Percentiles rank a stretch among this genome's conserved stretches.
These are phyloP conservation scores for Acromyrmex echinatior DNA, from an alignment of 1,140 invertebrate genomes.

Conservation along the genomic window DNA sequence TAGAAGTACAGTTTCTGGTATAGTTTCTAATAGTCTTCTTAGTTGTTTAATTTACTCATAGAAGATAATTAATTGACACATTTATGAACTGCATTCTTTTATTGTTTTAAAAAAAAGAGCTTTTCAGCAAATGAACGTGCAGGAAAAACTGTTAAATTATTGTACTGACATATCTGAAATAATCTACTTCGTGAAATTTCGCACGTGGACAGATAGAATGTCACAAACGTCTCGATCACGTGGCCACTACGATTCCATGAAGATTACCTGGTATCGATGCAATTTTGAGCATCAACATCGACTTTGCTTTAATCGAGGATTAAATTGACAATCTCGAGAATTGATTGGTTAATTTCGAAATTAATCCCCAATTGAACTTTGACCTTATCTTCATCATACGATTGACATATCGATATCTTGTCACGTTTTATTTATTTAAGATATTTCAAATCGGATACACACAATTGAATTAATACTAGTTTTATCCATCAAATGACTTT, in stretches of 20 bases:
- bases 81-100: not conserved
- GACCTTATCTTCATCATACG: constrained; percentile 1
- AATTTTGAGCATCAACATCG: constrained; percentile 44
- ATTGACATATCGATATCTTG: constrained; percentile 1
- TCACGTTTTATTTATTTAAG: constrained; percentile 27
- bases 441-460: not conserved
- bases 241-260: not conserved
- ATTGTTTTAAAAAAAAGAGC: not conserved
- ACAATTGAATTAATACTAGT: not conserved
- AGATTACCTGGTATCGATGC: constrained; percentile 15
- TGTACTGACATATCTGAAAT: not conserved
- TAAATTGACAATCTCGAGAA: not conserved
- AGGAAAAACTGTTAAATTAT: not conserved
- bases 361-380: constrained; percentile 54
- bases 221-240: constrained; percentile 31
- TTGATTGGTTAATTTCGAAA: constrained; percentile 48
- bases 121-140: not conserved
- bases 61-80: not conserved
- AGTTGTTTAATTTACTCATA: not conserved
- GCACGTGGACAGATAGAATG: constrained; percentile 38
- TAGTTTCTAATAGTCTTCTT: not conserved
- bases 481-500: not conserved
- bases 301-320: constrained; percentile 27
- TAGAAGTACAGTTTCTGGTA: not conserved
- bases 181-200: not conserved